Evolutionary conservation across 2,888 invertebrate species (phyloP).

Genomic region (Perdita meconis): DNA sequence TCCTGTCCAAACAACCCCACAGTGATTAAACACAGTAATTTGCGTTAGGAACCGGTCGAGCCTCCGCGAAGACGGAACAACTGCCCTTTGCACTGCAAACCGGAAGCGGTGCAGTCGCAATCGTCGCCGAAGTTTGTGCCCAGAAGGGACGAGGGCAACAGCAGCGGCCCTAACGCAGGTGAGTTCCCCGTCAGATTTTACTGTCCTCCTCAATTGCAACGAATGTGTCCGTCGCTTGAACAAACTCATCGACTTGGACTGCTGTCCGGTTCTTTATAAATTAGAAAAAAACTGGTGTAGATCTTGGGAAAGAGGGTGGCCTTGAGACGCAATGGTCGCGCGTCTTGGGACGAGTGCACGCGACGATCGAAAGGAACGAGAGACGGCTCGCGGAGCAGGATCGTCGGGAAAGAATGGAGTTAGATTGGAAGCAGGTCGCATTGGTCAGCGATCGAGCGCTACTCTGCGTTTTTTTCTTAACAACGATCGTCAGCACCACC

Average conservation of each 20-base stretch:
- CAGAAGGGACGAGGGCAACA: slow-evolving; percentile 70
- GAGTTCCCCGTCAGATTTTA: slow-evolving; percentile 11
- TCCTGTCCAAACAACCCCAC: no score
- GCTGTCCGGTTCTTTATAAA: neutral
- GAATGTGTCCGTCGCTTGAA: neutral
- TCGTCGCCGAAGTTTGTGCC: slow-evolving; percentile 72
- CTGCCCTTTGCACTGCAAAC: slow-evolving; percentile 77
- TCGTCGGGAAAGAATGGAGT: slow-evolving; percentile 90
- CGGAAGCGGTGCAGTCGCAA: slow-evolving; percentile 71
- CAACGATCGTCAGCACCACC: slow-evolving; percentile 91
- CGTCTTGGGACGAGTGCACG: slow-evolving; percentile 89
- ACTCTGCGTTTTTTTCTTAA: slow-evolving; percentile 90
- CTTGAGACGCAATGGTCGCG: slow-evolving; percentile 88
- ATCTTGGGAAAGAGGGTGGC: slow-evolving; percentile 78
- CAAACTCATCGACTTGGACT: neutral
- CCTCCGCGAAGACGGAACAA: slow-evolving; percentile 72
- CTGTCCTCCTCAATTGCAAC: neutral
- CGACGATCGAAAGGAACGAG: slow-evolving; percentile 92
- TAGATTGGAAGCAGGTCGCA: slow-evolving; percentile 93
- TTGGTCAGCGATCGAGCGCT: slow-evolving; percentile 93
- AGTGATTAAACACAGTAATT: neutral
- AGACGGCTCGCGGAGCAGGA: slow-evolving; percentile 92
- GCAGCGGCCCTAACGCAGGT: slow-evolving; percentile 76
- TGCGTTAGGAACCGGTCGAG: slow-evolving; percentile 66
- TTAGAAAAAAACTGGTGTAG: slow-evolving; percentile 50